Evolutionary conservation across 2,113 vertebrate genomes (phyloP).

Genomic region (Clupea harengus): DNA sequence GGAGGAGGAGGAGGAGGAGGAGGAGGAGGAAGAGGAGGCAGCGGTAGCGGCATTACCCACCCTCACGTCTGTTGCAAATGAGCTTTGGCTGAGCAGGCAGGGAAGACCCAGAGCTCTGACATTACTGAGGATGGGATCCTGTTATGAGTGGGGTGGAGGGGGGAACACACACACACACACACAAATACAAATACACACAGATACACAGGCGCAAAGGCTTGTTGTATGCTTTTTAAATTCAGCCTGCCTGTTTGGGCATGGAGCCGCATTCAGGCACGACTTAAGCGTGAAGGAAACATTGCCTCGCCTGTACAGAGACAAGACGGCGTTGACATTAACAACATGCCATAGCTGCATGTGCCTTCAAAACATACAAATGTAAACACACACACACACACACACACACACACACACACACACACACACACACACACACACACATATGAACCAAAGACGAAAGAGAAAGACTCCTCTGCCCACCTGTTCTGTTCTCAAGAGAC

Average conservation of each 20-base stretch:
- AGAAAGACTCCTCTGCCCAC: not conserved
- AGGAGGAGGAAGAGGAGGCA: slow-evolving; percentile 25
- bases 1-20: slow-evolving; percentile 14
- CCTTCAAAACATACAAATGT: not conserved
- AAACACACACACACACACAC: not conserved
- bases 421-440: not conserved
- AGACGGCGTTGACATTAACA: not conserved
- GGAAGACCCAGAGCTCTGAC: slow-evolving; percentile 20
- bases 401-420: not conserved
- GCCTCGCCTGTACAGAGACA: not conserved
- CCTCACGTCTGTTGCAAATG: slow-evolving; percentile 65
- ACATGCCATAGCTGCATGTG: not conserved
- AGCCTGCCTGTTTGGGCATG: slow-evolving; percentile 11
- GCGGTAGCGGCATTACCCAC: slow-evolving; percentile 61
- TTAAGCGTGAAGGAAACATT: slow-evolving; percentile 23
- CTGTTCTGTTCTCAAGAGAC: not conserved
- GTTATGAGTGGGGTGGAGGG: not conserved
- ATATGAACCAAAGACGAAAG: not conserved
- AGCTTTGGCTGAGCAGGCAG: slow-evolving; percentile 56
- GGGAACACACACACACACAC: not conserved
- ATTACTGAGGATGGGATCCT: slow-evolving; percentile 20
- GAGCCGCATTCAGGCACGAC: not conserved
- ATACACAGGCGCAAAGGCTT: not conserved
- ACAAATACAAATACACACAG: not conserved
- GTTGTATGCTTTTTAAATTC: slow-evolving; percentile 26